Conservation (phyloP, 2,113 vertebrate genomes). For the Nibea albiflora region DNA sequence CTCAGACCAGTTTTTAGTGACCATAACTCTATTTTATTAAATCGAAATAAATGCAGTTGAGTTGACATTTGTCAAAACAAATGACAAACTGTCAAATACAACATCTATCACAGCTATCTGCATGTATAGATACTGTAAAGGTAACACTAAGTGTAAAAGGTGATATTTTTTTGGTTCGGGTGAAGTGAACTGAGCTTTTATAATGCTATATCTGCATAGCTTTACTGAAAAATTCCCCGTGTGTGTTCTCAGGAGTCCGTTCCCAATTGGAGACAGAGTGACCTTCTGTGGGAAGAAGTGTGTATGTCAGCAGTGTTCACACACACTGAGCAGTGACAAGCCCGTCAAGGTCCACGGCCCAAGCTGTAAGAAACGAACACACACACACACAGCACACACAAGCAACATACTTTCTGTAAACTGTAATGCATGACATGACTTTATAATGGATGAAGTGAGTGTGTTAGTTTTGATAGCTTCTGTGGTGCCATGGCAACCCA, state of each 20-base stretch:
- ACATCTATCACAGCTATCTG: background rate
- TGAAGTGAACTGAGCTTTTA: background rate
- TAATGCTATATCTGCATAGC: constrained; percentile 7
- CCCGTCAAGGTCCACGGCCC: constrained; percentile 97
- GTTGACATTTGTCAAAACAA: background rate
- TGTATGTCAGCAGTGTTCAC: constrained; percentile 96
- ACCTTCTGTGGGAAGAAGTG: constrained; percentile 99
- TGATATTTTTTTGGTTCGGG: background rate
- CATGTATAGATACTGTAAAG: background rate
- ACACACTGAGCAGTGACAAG: constrained; percentile 88
- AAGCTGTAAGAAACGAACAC: constrained; percentile 89
- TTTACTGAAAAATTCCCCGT: constrained; percentile 9
- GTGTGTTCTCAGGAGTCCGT: constrained; percentile 88
- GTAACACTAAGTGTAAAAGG: background rate
- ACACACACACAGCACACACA: constrained; percentile 2
- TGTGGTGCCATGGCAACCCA: background rate
- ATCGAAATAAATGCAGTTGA: background rate
- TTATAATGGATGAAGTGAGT: background rate
- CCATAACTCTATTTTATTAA: too few species aligned
- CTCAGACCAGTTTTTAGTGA: background rate
- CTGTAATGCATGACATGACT: background rate
- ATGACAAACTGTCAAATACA: background rate
- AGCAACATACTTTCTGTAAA: background rate
- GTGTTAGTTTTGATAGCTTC: background rate
- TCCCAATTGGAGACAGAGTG: constrained; percentile 97